phyloP scores from a whole-genome alignment of 2,113 vertebrate species.

The Perca schrenkii region DNA sequence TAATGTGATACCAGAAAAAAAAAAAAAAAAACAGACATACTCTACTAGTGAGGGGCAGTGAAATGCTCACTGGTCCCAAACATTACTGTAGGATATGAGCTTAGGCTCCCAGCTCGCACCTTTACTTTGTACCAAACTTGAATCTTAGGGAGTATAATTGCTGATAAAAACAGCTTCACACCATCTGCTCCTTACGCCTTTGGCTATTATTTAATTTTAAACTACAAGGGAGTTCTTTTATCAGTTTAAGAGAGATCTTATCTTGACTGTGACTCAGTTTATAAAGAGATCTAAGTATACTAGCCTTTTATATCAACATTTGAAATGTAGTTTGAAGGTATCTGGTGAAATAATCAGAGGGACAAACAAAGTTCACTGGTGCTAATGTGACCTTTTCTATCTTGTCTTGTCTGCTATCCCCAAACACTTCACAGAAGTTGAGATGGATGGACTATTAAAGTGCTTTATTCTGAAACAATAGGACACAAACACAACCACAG shows the following conservation, averaged over 20 bases:
- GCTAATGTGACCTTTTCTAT: too few species aligned
- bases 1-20: too few species aligned
- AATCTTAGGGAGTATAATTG: constrained; percentile 9
- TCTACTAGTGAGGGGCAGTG: background rate
- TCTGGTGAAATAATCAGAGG: background rate
- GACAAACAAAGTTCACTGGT: too few species aligned
- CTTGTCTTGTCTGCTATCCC: too few species aligned
- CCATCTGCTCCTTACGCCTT: background rate
- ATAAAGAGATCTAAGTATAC: background rate
- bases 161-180: background rate
- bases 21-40: too few species aligned
- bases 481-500: too few species aligned
- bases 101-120: background rate
- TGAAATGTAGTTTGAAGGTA: background rate
- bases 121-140: constrained; percentile 5
- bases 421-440: too few species aligned
- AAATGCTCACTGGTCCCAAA: background rate
- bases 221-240: background rate
- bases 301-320: background rate
- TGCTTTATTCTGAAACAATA: too few species aligned
- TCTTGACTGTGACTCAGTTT: background rate
- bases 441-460: too few species aligned
- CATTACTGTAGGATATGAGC: background rate
- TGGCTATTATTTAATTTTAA: background rate
- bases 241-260: background rate